Base-by-base conservation (phyloP, 1,140 invertebrate species). In the Battus philenor region DNA sequence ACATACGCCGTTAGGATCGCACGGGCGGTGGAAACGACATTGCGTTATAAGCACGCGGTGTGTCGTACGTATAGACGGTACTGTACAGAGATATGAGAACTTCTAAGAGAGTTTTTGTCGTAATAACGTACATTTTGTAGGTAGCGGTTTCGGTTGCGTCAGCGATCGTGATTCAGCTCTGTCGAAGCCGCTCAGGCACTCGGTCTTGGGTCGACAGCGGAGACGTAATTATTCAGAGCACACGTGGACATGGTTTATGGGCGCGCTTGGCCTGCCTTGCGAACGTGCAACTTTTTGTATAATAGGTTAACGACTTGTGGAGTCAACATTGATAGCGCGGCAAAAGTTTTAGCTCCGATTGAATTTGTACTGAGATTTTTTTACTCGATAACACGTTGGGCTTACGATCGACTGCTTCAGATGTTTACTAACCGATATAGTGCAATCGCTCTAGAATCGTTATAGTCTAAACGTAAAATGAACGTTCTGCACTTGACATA, bases 171-270 rank as follows among this genome's bases (percentile, higher is more conserved):
- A 73, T 68, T 71, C 65, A 73, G 53, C 51, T 36, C 47, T 51
- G 56, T 50, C 54, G 53, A 60, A 61, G 58, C 57, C 54, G 50
- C 58, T 59, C 54, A 57, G 50, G 50, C 66, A 49, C 59, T 54
- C 50, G 47, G 30, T 20, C 13, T 20, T 18, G 27, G 44, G 39
- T 33, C 26, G 29, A 41, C 43, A 49, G 50, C 47, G 31, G 32
- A 56, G 46, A 50, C 41, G 66, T 76, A 79, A 77, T 77, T 79
- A 79, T 82, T 82, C 75, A 45, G 59, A 65, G 56, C 67, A 74
- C 68, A 79, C 69, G 72, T 76, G 67, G 63, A 72, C 56, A 63
- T 60, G 59, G 49, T 74, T 75, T 76, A 78, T 66, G 59, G 48
- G 43, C 50, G 61, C 54, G 46, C 64, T 68, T 58, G 66, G 58